Percentiles rank a stretch among this genome's conserved stretches.
These are phyloP conservation scores for Amazona finschi DNA, from an alignment of 2,797 vertebrate genomes.

Conservation along the genomic window DNA sequence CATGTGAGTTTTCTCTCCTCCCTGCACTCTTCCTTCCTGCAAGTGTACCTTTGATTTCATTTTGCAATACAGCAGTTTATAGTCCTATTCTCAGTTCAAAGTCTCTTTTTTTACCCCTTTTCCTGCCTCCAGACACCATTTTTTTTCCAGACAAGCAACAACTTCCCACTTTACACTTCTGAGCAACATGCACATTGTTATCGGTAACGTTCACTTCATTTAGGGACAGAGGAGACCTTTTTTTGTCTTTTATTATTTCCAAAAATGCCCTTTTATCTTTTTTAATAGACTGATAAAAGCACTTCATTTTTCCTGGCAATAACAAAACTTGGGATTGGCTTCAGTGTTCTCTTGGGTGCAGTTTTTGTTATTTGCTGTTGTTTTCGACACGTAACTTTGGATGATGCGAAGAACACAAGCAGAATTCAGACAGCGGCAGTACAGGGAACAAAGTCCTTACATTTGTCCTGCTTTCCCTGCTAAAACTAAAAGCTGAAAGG, in stretches of 20 bases:
- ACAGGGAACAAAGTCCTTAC: background rate
- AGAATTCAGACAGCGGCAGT: background rate
- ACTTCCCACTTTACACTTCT: background rate
- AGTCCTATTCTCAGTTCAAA: background rate
- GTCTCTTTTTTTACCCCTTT: background rate
- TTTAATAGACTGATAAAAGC: background rate
- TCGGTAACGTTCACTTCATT: background rate
- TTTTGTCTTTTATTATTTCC: background rate
- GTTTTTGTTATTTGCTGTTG: background rate
- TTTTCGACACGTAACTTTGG: background rate
- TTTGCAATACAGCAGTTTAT: background rate
- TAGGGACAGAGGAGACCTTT: background rate
- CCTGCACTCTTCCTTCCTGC: background rate
- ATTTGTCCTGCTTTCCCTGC: background rate
- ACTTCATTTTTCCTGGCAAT: background rate
- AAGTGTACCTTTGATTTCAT: background rate
- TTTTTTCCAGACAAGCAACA: background rate
- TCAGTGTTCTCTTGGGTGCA: background rate
- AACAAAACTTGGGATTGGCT: background rate
- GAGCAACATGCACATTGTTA: background rate
- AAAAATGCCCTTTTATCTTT: background rate
- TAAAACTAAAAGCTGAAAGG: background rate
- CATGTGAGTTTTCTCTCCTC: background rate
- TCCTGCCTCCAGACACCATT: background rate
- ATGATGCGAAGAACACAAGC: background rate